Percentiles rank a stretch among this genome's conserved stretches.
phyloP scores from a whole-genome alignment of 2,113 vertebrate genomes.

The Lathamus discolor region DNA sequence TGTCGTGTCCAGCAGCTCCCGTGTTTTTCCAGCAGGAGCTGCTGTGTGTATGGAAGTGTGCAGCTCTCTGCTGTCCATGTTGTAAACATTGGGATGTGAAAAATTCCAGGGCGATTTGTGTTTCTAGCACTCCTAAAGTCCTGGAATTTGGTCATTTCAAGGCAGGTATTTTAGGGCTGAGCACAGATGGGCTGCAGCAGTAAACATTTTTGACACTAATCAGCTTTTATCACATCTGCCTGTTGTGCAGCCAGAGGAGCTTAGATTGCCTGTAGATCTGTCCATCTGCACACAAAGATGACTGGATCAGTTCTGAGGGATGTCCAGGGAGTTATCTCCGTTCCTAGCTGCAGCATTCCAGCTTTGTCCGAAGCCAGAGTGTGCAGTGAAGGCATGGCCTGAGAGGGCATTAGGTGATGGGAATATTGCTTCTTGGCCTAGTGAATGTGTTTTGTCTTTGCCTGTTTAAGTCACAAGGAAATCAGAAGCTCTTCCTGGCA shows the following conservation, averaged over 20 bases:
- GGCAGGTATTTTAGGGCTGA: not conserved
- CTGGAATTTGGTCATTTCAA: not conserved
- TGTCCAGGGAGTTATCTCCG: not conserved
- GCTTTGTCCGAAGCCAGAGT: not conserved
- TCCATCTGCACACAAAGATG: not conserved
- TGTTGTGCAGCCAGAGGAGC: not conserved
- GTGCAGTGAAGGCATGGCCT: fast-evolving
- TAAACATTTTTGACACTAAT: not conserved
- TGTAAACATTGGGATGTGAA: fast-evolving
- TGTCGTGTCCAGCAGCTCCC: fast-evolving
- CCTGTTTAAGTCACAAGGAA: not conserved
- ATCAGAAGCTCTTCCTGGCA: not conserved
- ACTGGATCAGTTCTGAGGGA: not conserved
- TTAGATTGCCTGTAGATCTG: not conserved
- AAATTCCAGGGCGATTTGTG: not conserved
- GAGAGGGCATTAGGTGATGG: not conserved
- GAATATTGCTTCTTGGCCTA: not conserved
- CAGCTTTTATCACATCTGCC: constrained; percentile 27
- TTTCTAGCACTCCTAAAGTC: not conserved
- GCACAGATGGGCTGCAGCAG: not conserved
- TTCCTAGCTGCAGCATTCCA: not conserved
- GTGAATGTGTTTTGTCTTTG: not conserved
- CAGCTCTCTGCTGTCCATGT: fast-evolving
- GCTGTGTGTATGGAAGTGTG: fast-evolving
- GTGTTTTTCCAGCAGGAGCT: not conserved